These are phyloP conservation scores for Chrysemys picta DNA, from an alignment of 2,113 vertebrate species.

Conservation along the genomic window DNA sequence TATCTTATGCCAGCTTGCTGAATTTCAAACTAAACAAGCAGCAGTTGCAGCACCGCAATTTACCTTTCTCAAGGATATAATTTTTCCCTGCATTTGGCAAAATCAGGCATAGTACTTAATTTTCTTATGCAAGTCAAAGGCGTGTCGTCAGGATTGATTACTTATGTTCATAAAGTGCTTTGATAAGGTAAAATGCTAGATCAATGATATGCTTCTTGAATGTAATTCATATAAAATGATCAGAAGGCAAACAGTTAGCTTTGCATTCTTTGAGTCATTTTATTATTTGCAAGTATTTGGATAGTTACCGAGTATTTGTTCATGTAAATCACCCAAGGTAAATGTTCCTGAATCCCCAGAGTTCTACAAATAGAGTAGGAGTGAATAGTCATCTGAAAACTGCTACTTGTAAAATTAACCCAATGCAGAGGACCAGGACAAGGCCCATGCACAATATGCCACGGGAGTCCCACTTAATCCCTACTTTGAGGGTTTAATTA, in stretches of 20 bases:
- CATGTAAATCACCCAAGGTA: background rate
- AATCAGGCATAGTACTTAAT: background rate
- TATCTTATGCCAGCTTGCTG: slow-evolving; percentile 12
- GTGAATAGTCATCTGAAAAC: background rate
- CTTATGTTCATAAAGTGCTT: background rate
- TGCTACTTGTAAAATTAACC: background rate
- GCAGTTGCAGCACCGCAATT: background rate
- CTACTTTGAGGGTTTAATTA: background rate
- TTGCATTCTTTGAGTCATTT: background rate
- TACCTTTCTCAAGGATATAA: background rate
- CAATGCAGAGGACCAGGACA: background rate
- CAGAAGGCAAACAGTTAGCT: background rate
- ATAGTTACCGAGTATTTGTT: background rate
- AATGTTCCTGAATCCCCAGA: background rate
- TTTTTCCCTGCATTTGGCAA: background rate
- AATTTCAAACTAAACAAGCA: slow-evolving; percentile 8
- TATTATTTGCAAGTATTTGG: slow-evolving; percentile 6
- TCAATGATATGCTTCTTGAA: background rate
- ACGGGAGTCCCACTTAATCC: background rate
- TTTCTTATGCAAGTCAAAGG: slow-evolving; percentile 6
- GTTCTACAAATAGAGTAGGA: background rate
- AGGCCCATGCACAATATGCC: background rate
- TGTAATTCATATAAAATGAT: background rate
- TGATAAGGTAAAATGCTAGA: background rate
- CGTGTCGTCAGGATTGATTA: slow-evolving; percentile 11